Base-by-base conservation (phyloP, 2,113 vertebrate species). In the Speoplatyrhinus poulsoni region DNA sequence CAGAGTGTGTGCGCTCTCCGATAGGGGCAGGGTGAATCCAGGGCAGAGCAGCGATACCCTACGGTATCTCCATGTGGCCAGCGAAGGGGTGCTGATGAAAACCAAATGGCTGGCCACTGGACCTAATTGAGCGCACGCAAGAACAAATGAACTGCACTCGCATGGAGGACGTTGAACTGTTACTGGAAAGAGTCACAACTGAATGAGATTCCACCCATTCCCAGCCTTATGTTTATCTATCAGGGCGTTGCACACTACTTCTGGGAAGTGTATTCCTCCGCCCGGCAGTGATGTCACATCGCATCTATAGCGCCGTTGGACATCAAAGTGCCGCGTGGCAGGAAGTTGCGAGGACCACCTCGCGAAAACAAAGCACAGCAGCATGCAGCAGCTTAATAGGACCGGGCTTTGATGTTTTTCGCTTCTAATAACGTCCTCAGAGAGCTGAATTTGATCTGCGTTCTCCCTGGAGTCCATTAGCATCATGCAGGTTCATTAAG, bases 61-160 rank as follows among this genome's bases (percentile, higher is more conserved):
- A 67, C 26, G 26, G 26, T 81, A 62, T 79, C 74, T 80, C 68
- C 76, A 73, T 63, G 73, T 81, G 69, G 86, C 81, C 82, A 79
- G 81, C 72, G 76, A 85, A 69, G 76, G 71, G 85, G 78, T 76
- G 79, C 74, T 92, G 87, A 93, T 92, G 82, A 83, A 88, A 91
- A 90, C 89, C 90, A 91, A 91, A 91, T 92, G 68, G 74, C 70
- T 67, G 84, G 84, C 85, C 86, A 87, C 77, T 87, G 88, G 82
- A 69, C 80, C 82, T 87, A 88, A 92, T 92, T 92, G 89, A 85
- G 83, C 73, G 73, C 81, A 79, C 75, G 68, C 72, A 78, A 60
- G 66, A 62, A 68, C 65, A 50, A 61, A 84, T 87, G 76, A 70
- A 60, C 67, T 15, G 41, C 65, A 10, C 36, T 41, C 76, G 79